Base-by-base conservation (phyloP, 2,888 invertebrate species). In the Galerucella pusilla region DNA sequence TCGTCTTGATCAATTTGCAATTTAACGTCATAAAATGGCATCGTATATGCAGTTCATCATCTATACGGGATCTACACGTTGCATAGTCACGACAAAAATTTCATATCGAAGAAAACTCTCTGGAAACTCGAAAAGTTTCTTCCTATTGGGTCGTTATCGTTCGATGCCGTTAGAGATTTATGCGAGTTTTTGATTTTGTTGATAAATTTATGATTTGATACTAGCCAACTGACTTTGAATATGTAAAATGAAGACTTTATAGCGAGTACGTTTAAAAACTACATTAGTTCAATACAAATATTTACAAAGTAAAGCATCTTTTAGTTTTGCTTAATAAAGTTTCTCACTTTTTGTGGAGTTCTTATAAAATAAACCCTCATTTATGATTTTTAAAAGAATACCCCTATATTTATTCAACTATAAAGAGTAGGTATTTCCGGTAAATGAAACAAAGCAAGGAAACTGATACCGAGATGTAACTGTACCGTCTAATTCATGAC, bases 1-100 rank as follows among this genome's bases (percentile, higher is more conserved):
- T 85, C 84, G 84, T 85, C 85, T 85, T 85, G 85, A 85, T 85
- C 85, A 84, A 84, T 84, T 84, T 85, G 83, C 84, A 85, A 85
- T 85, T 84, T 84, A 79, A 81, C 81, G 83, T 83, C 84, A 82
- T 83, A 82, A 82, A 80, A 80, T 80, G 79, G 81, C 80, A 80
- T 80, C 81, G 79, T 78, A 76, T 76, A 71, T 79, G 76, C 79
- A 79, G 71, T 76, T 72, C 75, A 73, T 79, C 76, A 76, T 79
- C 77, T 79, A 76, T 71, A 46, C 7, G 64, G 46, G 46, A 65
- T 65, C 64, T 20, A 61, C 20, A 20, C 16, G 64, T 46, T 10
- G 71, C 28, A 12, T 49, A 20, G 71, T 59, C 60, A 60, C 72
- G 72, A 72, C 72, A 72, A 66, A 72, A 72, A 72, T 72, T 72